Conservation (phyloP, 1,140 invertebrate genomes). For the Drosophila biarmipes region DNA sequence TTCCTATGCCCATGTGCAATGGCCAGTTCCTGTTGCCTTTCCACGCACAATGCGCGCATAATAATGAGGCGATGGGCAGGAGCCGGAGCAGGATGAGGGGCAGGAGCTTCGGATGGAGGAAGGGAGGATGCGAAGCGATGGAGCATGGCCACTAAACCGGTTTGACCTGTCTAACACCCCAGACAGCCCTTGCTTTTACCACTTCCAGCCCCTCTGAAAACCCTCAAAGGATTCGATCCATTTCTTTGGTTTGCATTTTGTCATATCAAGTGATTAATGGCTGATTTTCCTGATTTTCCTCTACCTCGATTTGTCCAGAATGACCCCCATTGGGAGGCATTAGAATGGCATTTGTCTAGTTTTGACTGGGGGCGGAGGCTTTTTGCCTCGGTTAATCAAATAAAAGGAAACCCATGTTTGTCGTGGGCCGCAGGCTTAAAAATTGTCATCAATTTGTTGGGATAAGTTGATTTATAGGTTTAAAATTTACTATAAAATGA, state of each 20-base stretch:
- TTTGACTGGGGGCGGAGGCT: background rate
- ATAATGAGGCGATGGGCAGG: conserved; percentile 56
- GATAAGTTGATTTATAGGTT: too few relatives aligned
- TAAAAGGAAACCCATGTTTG: conserved; percentile 13
- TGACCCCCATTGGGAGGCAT: conserved; percentile 56
- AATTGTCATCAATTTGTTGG: background rate
- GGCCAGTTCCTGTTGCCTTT: conserved; percentile 72
- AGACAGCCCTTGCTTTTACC: background rate
- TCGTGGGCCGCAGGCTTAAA: background rate
- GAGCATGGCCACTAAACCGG: conserved; percentile 56
- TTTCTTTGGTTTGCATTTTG: conserved; percentile 67
- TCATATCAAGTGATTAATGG: conserved; percentile 73
- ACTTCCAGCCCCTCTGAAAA: background rate
- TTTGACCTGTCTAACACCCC: conserved; percentile 50
- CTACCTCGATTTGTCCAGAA: conserved; percentile 15
- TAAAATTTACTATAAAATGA: too few relatives aligned
- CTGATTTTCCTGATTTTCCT: conserved; percentile 61
- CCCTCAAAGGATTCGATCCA: conserved; percentile 18
- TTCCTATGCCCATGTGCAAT: conserved; percentile 52
- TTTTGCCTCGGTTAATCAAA: conserved; percentile 27
- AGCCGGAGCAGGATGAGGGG: conserved; percentile 22
- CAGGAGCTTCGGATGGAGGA: conserved; percentile 14
- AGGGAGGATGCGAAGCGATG: conserved; percentile 33
- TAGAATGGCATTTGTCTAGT: conserved; percentile 68
- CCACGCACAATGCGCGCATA: conserved; percentile 81